These are phyloP conservation scores for Anadara kagoshimensis DNA, from an alignment of 1,140 invertebrate genomes.

Conservation along the genomic window DNA sequence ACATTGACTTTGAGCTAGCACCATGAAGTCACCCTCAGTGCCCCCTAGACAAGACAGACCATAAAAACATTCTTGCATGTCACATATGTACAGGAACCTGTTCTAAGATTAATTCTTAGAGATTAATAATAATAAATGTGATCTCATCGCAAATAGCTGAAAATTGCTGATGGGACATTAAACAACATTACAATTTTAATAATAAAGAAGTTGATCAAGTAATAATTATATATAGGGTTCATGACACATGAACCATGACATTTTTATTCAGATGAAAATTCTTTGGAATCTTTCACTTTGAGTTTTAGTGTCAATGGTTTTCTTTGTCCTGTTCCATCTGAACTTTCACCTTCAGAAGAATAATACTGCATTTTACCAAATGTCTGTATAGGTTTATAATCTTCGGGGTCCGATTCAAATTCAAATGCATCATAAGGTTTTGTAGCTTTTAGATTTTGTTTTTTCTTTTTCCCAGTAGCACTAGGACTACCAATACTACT, in stretches of 20 bases:
- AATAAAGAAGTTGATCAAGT: not conserved
- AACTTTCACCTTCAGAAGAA: conserved; percentile 59
- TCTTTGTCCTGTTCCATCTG: conserved; percentile 45
- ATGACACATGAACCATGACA: not conserved
- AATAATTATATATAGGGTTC: not conserved
- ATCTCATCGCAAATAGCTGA: too few species aligned
- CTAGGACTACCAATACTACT: not conserved
- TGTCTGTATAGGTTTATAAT: conserved; percentile 35
- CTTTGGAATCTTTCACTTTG: conserved; percentile 39
- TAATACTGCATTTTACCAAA: conserved; percentile 44
- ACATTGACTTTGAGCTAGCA: too few species aligned
- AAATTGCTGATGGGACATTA: too few species aligned
- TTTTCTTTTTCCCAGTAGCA: conserved; percentile 39
- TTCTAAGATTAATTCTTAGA: too few species aligned
- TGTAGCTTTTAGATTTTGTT: conserved; percentile 40
- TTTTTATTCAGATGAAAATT: conserved; percentile 36
- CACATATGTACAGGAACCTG: too few species aligned
- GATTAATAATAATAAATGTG: too few species aligned
- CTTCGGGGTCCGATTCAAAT: conserved; percentile 51
- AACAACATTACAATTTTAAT: not conserved
- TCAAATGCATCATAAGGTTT: conserved; percentile 50
- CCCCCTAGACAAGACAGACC: too few species aligned
- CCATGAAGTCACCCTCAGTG: too few species aligned
- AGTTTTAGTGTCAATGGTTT: conserved; percentile 47
- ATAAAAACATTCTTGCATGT: too few species aligned